Base-by-base conservation (phyloP, 2,797 vertebrate genomes). In the Erithacus rubecula region DNA sequence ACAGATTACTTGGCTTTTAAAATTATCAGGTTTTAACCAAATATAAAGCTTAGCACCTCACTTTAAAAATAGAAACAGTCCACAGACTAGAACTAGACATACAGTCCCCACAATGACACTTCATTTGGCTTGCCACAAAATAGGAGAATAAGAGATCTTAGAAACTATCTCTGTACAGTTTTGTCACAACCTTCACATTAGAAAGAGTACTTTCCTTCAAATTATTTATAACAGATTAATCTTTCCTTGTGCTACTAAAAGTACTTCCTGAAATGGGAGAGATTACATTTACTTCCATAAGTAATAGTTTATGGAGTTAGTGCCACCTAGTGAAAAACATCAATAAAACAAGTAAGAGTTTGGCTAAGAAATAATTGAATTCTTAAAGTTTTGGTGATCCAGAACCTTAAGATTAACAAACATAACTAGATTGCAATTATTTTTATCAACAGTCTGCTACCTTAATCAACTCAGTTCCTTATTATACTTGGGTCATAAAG, bases 291-390 rank as follows among this genome's bases (percentile, higher is more conserved):
- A 63, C 15, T 81, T 65, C 55, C 16, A 0, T 44, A 84, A 55
- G 59, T 49, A 87, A 82, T 16, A 77, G n/a, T 65, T 93, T 30
- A 85, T 89, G 87, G 79, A 91, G 72, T 91, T 94, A 96, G 87
- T 89, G 95, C 92, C 93, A 94, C 29, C 95, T 95, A 95, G 94
- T 89, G 96, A 96, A 91, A 83, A 26, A 75, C 4, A 58, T 46
- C 36, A 89, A 85, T 15, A 37, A 87, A 91, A 93, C 90, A 94
- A 56, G 36, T 30, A 81, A 17, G 62, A 62, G 39, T 60, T 60
- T 87, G 37, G 15, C 37, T 83, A 91, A 58, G 36, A 60, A 86
- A 63, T 46, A 13, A 44, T 1, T 68, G 34, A 60, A 83, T 36
- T 37, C 8, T 27, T 11, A 23, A 1, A 36, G 32, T 5, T 80